Percentiles rank a stretch among this genome's conserved stretches.
Conservation (phyloP, 2,113 vertebrate species). For the Pluvianellus socialis region DNA sequence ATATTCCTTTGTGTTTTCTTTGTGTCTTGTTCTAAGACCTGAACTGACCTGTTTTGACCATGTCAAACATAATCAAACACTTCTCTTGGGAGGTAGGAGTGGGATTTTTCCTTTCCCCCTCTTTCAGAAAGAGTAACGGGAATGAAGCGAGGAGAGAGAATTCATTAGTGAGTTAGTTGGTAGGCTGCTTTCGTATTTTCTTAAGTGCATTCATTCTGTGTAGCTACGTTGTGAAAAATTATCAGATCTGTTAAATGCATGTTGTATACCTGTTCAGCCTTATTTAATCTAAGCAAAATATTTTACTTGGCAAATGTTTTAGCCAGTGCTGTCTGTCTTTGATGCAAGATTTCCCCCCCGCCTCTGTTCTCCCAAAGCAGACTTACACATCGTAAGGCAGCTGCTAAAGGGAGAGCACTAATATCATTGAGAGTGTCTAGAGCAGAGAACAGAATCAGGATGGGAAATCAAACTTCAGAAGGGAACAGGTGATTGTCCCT, state of each 20-base stretch:
- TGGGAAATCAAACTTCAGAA: not conserved
- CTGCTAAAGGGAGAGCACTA: not conserved
- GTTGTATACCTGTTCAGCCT: not conserved
- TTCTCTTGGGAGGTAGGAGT: not conserved
- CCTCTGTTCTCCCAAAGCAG: not conserved
- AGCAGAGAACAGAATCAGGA: not conserved
- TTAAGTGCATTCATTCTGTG: not conserved
- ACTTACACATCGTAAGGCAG: not conserved
- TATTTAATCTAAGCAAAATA: not conserved
- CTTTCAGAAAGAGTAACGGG: not conserved
- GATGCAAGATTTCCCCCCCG: not conserved
- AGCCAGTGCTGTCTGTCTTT: not conserved
- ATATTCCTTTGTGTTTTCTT: not conserved
- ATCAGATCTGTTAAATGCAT: not conserved
- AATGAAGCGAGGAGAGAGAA: not conserved
- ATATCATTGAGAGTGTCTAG: not conserved
- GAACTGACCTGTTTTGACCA: not conserved
- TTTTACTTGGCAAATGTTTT: not conserved
- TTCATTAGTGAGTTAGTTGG: no score
- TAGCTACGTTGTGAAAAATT: not conserved
- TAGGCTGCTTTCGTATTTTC: not conserved
- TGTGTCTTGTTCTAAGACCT: not conserved
- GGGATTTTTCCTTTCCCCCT: rapidly evolving
- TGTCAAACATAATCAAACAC: not conserved
- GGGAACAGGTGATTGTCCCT: not conserved